A percentile compares a stretch with the other conserved stretches of the same genome.
phyloP scores from a whole-genome alignment of 2,888 invertebrate species.

The Drosophila atripex region DNA sequence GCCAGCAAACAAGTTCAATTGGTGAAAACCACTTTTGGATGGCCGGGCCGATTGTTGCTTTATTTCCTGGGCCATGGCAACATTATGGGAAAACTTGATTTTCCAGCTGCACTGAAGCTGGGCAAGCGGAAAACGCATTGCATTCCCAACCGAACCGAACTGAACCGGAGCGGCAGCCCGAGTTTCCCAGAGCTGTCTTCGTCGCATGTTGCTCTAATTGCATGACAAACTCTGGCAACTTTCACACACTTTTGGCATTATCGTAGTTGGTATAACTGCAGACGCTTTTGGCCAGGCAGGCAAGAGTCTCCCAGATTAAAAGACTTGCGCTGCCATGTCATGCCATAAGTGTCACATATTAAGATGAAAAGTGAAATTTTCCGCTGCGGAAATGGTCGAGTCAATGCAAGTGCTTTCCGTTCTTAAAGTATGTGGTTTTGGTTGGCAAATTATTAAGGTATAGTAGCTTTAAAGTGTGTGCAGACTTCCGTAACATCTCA shows the following conservation, averaged over 20 bases:
- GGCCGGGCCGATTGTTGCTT: slow-evolving; percentile 62
- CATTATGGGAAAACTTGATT: slow-evolving; percentile 68
- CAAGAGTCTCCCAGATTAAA: background rate
- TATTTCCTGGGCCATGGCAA: slow-evolving; percentile 52
- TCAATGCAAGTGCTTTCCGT: background rate
- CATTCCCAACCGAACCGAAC: background rate
- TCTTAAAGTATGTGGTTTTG: background rate
- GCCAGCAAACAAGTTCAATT: slow-evolving; percentile 59
- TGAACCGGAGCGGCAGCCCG: slow-evolving; percentile 21
- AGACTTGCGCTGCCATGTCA: slow-evolving; percentile 4
- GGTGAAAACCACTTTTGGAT: slow-evolving; percentile 73
- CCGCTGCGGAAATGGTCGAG: slow-evolving; percentile 26
- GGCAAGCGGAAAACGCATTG: slow-evolving; percentile 62
- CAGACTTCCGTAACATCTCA: background rate
- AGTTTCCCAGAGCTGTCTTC: slow-evolving; percentile 52
- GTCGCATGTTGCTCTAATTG: slow-evolving; percentile 75
- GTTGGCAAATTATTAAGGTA: background rate
- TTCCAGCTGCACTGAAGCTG: slow-evolving; percentile 56
- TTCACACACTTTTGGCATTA: slow-evolving; percentile 69
- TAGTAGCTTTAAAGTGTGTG: background rate
- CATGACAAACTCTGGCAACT: slow-evolving; percentile 72
- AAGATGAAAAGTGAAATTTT: slow-evolving; percentile 42
- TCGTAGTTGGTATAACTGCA: slow-evolving; percentile 43
- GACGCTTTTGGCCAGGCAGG: slow-evolving; percentile 7
- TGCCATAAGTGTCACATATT: slow-evolving; percentile 64